A percentile compares a stretch with the other conserved stretches of the same genome.
Conservation (phyloP, 2,797 vertebrate genomes). For the Muraenolepis orangiensis region DNA sequence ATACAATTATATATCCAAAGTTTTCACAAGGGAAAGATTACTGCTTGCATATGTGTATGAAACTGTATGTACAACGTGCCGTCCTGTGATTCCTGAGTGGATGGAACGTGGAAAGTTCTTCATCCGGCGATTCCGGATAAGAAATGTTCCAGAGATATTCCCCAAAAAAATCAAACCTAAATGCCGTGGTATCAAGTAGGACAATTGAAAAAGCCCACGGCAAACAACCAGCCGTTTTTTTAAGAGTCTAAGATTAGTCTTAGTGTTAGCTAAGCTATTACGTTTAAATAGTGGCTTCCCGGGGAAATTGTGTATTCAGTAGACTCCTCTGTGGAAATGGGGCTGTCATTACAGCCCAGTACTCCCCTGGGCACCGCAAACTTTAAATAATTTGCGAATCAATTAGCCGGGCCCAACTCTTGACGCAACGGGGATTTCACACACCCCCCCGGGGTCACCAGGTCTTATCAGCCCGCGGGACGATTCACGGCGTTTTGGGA, state of each 20-base stretch:
- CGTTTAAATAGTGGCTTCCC: slow-evolving; percentile 65
- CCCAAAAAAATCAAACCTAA: not conserved
- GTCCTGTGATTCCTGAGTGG: no score
- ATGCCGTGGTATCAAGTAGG: not conserved
- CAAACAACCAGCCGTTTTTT: slow-evolving; percentile 14
- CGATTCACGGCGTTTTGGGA: slow-evolving; percentile 93
- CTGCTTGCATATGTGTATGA: no score
- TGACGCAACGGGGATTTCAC: slow-evolving; percentile 89
- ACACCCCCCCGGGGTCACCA: slow-evolving; percentile 84
- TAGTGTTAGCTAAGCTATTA: slow-evolving; percentile 72
- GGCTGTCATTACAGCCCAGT: slow-evolving; percentile 80
- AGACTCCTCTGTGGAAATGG: slow-evolving; percentile 80
- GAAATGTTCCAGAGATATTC: not conserved
- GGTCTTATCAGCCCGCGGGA: slow-evolving; percentile 85
- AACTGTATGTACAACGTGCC: no score
- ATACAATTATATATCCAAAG: no score
- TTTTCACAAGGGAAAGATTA: no score
- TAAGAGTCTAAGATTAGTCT: slow-evolving; percentile 61
- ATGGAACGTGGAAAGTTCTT: no score
- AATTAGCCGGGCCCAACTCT: slow-evolving; percentile 96
- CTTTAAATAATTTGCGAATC: slow-evolving; percentile 99
- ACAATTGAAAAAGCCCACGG: not conserved
- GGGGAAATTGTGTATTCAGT: slow-evolving; percentile 72
- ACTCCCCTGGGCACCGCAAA: slow-evolving; percentile 88
- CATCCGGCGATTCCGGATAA: not conserved